Conservation (phyloP, 1,140 invertebrate species). For the Euwallacea fornicatus region DNA sequence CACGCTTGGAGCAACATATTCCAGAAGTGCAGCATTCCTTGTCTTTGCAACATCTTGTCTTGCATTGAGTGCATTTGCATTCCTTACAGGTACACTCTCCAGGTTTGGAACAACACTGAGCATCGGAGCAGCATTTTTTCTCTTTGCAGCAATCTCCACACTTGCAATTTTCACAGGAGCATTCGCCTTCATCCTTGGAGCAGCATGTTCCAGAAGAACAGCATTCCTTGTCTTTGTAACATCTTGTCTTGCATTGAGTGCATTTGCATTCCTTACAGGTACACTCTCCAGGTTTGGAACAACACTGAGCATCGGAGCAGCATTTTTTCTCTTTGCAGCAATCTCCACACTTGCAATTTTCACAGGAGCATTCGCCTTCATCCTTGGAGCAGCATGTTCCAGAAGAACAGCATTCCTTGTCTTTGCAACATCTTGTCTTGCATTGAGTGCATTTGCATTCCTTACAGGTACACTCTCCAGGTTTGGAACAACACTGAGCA, state of each 20-base stretch:
- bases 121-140: too few relatives aligned
- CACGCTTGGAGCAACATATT: not conserved
- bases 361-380: not conserved
- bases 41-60: too few relatives aligned
- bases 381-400: not conserved
- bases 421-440: not conserved
- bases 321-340: not conserved
- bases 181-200: too few relatives aligned
- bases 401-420: not conserved
- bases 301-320: not conserved
- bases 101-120: not conserved
- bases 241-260: not conserved
- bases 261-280: not conserved
- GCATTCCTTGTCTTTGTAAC: not conserved
- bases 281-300: not conserved
- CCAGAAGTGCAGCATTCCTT: too few relatives aligned
- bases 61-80: too few relatives aligned
- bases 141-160: too few relatives aligned
- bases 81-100: not conserved
- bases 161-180: too few relatives aligned
- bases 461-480: not conserved
- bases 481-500: not conserved
- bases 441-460: not conserved
- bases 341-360: not conserved
- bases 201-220: too few relatives aligned